These are phyloP conservation scores for Microcebus murinus DNA, from an alignment of 2,113 vertebrate species.

Conservation along the genomic window DNA sequence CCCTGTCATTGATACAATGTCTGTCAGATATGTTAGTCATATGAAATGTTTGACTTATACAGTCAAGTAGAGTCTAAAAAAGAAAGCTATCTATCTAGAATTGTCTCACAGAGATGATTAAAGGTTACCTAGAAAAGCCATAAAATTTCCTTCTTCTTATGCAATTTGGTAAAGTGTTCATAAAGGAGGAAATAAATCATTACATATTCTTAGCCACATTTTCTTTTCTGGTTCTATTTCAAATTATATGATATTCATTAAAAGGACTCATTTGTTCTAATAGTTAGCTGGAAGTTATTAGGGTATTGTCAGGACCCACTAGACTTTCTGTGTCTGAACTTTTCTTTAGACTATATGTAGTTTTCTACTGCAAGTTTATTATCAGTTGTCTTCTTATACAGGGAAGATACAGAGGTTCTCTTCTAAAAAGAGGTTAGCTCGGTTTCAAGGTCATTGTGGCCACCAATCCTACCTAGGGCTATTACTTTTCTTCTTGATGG, in stretches of 20 bases:
- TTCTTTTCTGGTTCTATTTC: background rate
- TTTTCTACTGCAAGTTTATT: background rate
- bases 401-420: background rate
- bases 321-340: background rate
- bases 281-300: background rate
- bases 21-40: constrained; percentile 53
- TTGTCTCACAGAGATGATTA: background rate
- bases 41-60: constrained; percentile 49
- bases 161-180: background rate
- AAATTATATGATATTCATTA: background rate
- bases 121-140: background rate
- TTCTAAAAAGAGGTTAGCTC: background rate
- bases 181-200: background rate
- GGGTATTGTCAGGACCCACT: background rate
- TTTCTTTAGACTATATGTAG: background rate
- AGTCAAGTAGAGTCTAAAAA: background rate
- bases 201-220: background rate
- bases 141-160: background rate
- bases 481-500: background rate
- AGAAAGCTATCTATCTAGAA: constrained; percentile 38
- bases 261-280: background rate
- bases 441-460: background rate
- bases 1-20: background rate
- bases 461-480: background rate
- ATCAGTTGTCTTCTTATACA: background rate